Base-by-base conservation (phyloP, 2,888 invertebrate genomes). In the Thumatha senex region DNA sequence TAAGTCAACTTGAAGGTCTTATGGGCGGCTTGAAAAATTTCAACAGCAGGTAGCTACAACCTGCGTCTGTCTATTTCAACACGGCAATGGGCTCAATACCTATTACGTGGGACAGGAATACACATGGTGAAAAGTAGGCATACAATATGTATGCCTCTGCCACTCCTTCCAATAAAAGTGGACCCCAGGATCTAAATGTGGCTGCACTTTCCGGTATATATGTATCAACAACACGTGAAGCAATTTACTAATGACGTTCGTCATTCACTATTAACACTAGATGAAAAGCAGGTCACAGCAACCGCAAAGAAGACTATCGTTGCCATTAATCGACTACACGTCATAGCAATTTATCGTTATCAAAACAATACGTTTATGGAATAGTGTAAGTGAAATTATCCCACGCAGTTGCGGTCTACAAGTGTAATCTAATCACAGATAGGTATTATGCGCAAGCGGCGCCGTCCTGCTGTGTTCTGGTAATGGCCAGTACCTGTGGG, bases 371-470 rank as follows among this genome's bases (percentile, higher is more conserved):
- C 41, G 47, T 46, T 44, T 51, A 44, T 39, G 49, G 41, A 48
- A 48, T 51, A 53, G 58, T 57, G 55, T 51, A 64, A 71, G 66
- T 62, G 59, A 60, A 68, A 67, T 62, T 53, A 59, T 73, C 76
- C 63, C 73, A 72, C 74, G 71, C 67, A 55, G 67, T 63, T 51
- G 50, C 56, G 58, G 62, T 59, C 58, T 59, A 59, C 65, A 60
- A 61, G 67, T 61, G 70, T 71, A 69, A 74, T 59, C 50, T 63
- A 62, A 67, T 61, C 63, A 50, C 57, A 46, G 11, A 35, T 61
- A 61, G 48, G 18, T 24, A 24, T 5, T 58, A 47, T 33, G 39
- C 58, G 52, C 57, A 62, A 38, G 38, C 34, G 42, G 41, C 33
- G 39, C 18, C 18, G 18, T 31, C 10, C 31, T 31, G 39, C 42